Percentiles rank a stretch among this genome's conserved stretches.
Evolutionary conservation across 2,797 vertebrate genomes (phyloP).

Genomic region (Sebastes oblongus): DNA sequence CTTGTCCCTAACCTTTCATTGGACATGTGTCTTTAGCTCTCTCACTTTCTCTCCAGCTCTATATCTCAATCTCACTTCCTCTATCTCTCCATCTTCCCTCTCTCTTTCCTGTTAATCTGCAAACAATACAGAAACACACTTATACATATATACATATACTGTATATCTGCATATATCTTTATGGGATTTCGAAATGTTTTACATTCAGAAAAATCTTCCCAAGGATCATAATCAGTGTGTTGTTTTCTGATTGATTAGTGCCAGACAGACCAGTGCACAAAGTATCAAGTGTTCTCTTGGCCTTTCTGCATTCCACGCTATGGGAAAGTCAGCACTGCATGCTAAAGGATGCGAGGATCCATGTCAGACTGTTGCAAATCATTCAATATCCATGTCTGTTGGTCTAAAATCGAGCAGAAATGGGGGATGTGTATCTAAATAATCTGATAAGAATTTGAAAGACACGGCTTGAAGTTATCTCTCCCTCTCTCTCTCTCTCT

Average conservation of each 20-base stretch:
- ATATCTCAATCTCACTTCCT: slow-evolving; percentile 31
- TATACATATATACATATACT: background rate
- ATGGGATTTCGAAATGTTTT: slow-evolving; percentile 23
- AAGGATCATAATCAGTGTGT: slow-evolving; percentile 34
- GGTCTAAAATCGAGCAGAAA: slow-evolving; percentile 57
- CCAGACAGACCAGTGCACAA: slow-evolving; percentile 50
- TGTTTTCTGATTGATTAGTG: slow-evolving; percentile 65
- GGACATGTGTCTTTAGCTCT: slow-evolving; percentile 53
- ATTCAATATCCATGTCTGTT: slow-evolving; percentile 67
- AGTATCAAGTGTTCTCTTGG: slow-evolving; percentile 58
- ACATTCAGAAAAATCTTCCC: slow-evolving; percentile 35
- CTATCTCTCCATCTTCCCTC: slow-evolving; percentile 11
- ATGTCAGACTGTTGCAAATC: slow-evolving; percentile 69
- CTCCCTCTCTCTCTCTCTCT: slow-evolving; percentile 20
- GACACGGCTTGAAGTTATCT: slow-evolving; percentile 31
- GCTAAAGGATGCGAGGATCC: slow-evolving; percentile 58
- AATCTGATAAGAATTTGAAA: slow-evolving; percentile 68
- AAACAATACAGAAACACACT: slow-evolving; percentile 15
- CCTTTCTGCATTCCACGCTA: slow-evolving; percentile 66
- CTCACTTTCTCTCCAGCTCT: slow-evolving; percentile 27
- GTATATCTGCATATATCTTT: slow-evolving; percentile 13
- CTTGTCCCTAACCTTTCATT: slow-evolving; percentile 72
- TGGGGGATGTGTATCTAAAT: slow-evolving; percentile 66
- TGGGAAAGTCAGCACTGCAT: slow-evolving; percentile 67
- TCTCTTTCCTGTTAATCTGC: slow-evolving; percentile 32